A percentile compares a stretch with the other conserved stretches of the same genome.
phyloP scores from a whole-genome alignment of 35 echinoderm and acorn worm genomes.

The Antedon bifida region DNA sequence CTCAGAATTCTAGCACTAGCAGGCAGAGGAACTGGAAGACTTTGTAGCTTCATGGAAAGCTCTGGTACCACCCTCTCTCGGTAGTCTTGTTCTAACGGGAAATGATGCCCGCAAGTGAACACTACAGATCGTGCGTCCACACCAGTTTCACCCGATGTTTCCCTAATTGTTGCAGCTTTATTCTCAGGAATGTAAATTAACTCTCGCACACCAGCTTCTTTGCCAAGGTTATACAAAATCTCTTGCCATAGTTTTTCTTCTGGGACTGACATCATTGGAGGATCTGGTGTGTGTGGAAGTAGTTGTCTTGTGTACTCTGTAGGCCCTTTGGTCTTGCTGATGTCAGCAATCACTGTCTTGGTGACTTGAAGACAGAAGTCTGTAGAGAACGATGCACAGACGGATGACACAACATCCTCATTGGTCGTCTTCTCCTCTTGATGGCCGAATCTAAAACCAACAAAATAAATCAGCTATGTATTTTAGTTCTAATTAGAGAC shows the following conservation, averaged over 20 bases:
- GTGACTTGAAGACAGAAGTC: constrained; percentile 52
- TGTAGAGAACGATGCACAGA: constrained; percentile 13
- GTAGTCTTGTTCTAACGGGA: constrained; percentile 17
- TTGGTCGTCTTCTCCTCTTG: background rate
- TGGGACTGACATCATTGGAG: constrained; percentile 11
- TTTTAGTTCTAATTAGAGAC: no score
- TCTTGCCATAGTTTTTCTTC: constrained; percentile 72
- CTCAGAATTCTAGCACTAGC: constrained; percentile 28
- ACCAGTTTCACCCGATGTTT: background rate
- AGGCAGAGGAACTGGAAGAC: constrained; percentile 36
- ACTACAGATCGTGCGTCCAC: constrained; percentile 26
- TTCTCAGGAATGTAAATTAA: constrained; percentile 1
- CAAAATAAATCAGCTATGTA: no score
- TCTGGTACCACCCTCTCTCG: constrained; percentile 13
- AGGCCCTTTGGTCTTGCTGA: constrained; percentile 1
- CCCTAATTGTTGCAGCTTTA: constrained; percentile 1
- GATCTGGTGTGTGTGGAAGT: background rate
- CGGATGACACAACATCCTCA: background rate
- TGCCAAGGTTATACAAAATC: constrained; percentile 52
- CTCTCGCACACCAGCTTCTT: constrained; percentile 18
- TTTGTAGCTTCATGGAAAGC: constrained; percentile 24
- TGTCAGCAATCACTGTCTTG: constrained; percentile 13
- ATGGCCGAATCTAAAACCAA: background rate
- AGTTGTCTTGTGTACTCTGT: background rate
- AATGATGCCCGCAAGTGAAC: constrained; percentile 78